These are phyloP conservation scores for Myiozetetes cayanensis DNA, from an alignment of 2,113 vertebrate species.

Conservation along the genomic window DNA sequence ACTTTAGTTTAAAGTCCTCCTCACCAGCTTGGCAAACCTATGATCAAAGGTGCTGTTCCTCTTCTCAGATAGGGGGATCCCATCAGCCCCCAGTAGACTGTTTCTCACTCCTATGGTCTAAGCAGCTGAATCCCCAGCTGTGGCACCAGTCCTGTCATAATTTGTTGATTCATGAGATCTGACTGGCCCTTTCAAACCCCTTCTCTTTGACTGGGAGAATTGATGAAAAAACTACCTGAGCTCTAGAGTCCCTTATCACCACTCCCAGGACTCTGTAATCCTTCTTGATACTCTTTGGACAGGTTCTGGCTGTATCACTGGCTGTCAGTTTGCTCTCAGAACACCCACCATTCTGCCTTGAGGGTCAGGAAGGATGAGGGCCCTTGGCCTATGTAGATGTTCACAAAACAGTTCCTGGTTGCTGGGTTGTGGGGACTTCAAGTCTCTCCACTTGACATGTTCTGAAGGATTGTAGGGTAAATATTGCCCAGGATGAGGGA, in stretches of 20 bases:
- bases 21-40: background rate
- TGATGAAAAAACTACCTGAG: background rate
- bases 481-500: background rate
- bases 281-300: background rate
- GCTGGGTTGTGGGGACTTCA: background rate
- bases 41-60: background rate
- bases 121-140: background rate
- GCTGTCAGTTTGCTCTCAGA: background rate
- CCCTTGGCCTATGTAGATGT: background rate
- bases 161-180: background rate
- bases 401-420: background rate
- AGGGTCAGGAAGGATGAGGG: background rate
- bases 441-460: background rate
- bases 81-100: background rate
- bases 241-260: background rate
- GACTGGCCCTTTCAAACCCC: background rate
- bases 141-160: background rate
- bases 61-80: background rate
- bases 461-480: background rate
- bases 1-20: background rate
- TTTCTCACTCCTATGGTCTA: background rate
- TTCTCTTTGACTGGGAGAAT: background rate
- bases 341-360: background rate
- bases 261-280: background rate
- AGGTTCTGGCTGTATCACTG: background rate